Base-by-base conservation (phyloP, 2,113 vertebrate genomes). In the Galbula dea region DNA sequence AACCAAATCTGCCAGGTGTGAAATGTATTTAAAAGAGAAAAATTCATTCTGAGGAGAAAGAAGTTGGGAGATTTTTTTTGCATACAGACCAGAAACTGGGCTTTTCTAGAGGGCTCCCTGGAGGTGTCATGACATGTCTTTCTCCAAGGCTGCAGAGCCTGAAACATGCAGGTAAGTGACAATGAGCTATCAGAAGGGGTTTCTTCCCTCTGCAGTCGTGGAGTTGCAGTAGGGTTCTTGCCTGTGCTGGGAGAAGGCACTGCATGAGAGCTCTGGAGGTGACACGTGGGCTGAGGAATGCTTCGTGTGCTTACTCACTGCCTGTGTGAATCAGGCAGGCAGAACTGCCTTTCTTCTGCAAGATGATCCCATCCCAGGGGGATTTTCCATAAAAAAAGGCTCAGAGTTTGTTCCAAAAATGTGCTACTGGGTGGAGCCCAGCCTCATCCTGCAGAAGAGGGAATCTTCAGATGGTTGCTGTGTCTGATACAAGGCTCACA, bases 21-120 rank as follows among this genome's bases (percentile, higher is more conserved):
- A 89, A 76, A 77, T 4, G 26, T 21, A 32, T 66, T 95, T 59
- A 55, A 92, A 92, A 52, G 37, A 46, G 46, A 84, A 67, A 43
- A 41, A 30, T 1, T 41, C 1, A 39, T 85, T 92, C 20, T 7
- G 59, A 48, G 30, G 39, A 51, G 57, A 43, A 87, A 72, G 30
- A 26, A 21, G 3, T 36, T 65, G 29, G 45, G 51, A 87, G 46
- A 45, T 10, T 65, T 54, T n/a, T 43, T 91, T 91, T 69, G 27
- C 34, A 22, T 37, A 11, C 3, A 39, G 57, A 51, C 4, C n/a
- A 34, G 74, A 32, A 34, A 10, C 26, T 34, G 27, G 11, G 52
- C 37, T 73, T 57, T 43, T 51, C 26, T 41, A 36, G 49, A 57
- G 39, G 37, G 12, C 8, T 68, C 39, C 39, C 71, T n/a, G 9